Percentiles rank a stretch among this genome's conserved stretches.
These are phyloP conservation scores for Girardinichthys multiradiatus DNA, from an alignment of 2,113 vertebrate species.

Conservation along the genomic window DNA sequence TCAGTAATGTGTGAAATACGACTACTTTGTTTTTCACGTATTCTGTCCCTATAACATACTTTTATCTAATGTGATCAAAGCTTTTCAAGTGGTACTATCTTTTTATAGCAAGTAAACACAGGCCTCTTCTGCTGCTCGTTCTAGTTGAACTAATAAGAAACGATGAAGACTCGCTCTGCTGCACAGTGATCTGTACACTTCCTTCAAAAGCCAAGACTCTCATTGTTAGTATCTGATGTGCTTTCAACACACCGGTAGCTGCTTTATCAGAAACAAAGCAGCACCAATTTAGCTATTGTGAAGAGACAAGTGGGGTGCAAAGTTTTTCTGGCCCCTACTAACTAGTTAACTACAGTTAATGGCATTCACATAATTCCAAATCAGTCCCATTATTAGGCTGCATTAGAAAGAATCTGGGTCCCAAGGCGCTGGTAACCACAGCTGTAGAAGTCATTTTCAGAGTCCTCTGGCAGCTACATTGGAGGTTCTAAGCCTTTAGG, in stretches of 20 bases:
- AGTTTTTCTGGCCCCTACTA: not conserved
- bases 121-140: slow-evolving; percentile 34
- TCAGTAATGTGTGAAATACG: not conserved
- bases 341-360: slow-evolving; percentile 38
- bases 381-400: slow-evolving; percentile 55
- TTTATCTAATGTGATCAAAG: slow-evolving; percentile 28
- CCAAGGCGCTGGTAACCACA: slow-evolving; percentile 5
- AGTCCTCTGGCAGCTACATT: slow-evolving; percentile 24
- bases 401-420: slow-evolving; percentile 25
- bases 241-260: not conserved
- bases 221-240: slow-evolving; percentile 9
- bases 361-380: slow-evolving; percentile 33
- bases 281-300: not conserved
- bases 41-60: slow-evolving; percentile 2
- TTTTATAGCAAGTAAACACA: slow-evolving; percentile 13
- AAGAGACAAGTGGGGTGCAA: not conserved
- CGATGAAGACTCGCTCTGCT: slow-evolving; percentile 51
- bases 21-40: not conserved
- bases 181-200: slow-evolving; percentile 36
- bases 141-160: slow-evolving; percentile 53
- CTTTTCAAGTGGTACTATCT: slow-evolving; percentile 11
- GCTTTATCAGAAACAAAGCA: slow-evolving; percentile 1
- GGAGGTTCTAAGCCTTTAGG: slow-evolving; percentile 8
- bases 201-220: slow-evolving; percentile 21
- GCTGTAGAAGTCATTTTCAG: slow-evolving; percentile 18